phyloP scores from a whole-genome alignment of 2,797 vertebrate genomes.

The Megalops cyprinoides region DNA sequence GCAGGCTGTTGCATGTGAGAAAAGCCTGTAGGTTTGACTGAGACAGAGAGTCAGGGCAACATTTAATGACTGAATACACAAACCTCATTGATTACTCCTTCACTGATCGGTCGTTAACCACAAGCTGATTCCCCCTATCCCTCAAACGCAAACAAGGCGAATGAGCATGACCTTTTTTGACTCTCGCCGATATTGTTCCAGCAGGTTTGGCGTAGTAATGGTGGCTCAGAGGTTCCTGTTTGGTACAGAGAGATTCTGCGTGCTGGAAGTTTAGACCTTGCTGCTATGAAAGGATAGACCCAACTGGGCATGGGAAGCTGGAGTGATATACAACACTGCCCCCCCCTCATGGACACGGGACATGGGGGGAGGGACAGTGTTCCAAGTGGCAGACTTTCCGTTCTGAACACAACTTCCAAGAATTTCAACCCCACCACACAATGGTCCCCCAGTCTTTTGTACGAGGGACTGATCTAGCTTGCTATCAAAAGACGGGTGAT shows the following conservation, averaged over 20 bases:
- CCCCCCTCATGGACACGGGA: not conserved
- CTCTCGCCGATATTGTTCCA: not conserved
- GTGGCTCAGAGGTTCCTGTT: not conserved
- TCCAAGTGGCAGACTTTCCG: not conserved
- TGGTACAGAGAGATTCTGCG: not conserved
- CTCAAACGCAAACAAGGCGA: not conserved
- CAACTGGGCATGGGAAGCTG: not conserved
- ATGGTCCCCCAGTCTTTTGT: not conserved
- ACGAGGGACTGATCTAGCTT: not conserved
- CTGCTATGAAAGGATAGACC: not conserved
- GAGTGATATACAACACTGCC: not conserved
- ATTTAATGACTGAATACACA: not conserved
- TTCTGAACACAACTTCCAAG: not conserved
- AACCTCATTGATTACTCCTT: not conserved
- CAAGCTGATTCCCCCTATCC: not conserved
- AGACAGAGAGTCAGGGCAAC: not conserved
- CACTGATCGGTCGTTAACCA: not conserved
- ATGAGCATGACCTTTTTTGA: not conserved
- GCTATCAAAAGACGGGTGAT: not conserved
- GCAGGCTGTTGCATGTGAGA: conserved; percentile 14
- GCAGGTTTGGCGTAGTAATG: not conserved
- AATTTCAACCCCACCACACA: not conserved
- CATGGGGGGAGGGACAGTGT: not conserved
- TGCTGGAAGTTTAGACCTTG: not conserved
- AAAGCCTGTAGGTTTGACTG: too few relatives aligned